A percentile compares a stretch with the other conserved stretches of the same genome.
Conservation (phyloP, 2,888 invertebrate species). For the Lissocephala sabroskyi region DNA sequence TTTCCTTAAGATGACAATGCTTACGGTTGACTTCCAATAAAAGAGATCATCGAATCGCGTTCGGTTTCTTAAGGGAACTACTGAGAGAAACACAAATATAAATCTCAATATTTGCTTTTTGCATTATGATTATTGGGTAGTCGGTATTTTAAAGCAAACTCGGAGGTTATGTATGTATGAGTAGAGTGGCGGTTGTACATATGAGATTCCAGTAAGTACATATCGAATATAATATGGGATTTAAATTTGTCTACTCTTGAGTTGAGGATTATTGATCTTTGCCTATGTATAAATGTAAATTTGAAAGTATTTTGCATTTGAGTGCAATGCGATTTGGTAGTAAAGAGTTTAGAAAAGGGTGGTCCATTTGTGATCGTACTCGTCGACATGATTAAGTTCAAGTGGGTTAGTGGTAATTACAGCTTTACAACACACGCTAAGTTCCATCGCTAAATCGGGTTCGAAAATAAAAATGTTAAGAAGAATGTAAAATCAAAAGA, state of each 20-base stretch:
- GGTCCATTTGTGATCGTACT: slow-evolving; percentile 70
- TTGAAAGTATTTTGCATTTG: neutral
- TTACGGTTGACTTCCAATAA: too few relatives aligned
- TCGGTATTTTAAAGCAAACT: slow-evolving; percentile 32
- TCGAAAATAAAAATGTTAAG: slow-evolving; percentile 5
- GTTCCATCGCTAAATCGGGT: too few relatives aligned
- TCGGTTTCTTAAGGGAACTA: too few relatives aligned
- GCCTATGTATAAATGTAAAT: slow-evolving; percentile 26
- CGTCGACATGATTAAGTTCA: slow-evolving; percentile 56
- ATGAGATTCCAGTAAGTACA: slow-evolving; percentile 10
- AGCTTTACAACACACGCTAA: too few relatives aligned
- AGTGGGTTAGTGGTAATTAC: too few relatives aligned
- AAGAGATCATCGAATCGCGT: too few relatives aligned
- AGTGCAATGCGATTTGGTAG: slow-evolving; percentile 14
- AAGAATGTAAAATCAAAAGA: too few relatives aligned
- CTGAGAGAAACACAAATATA: neutral
- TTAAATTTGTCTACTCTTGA: slow-evolving; percentile 52
- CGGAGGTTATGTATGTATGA: slow-evolving; percentile 23
- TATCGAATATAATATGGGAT: slow-evolving; percentile 19
- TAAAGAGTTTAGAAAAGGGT: slow-evolving; percentile 60
- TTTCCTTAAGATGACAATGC: too few relatives aligned
- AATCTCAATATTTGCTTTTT: neutral
- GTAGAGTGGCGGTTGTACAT: slow-evolving; percentile 7
- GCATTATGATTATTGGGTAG: neutral
- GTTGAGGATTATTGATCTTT: slow-evolving; percentile 43